These are phyloP conservation scores for Trinectes maculatus DNA, from an alignment of 2,113 vertebrate genomes.

Conservation along the genomic window DNA sequence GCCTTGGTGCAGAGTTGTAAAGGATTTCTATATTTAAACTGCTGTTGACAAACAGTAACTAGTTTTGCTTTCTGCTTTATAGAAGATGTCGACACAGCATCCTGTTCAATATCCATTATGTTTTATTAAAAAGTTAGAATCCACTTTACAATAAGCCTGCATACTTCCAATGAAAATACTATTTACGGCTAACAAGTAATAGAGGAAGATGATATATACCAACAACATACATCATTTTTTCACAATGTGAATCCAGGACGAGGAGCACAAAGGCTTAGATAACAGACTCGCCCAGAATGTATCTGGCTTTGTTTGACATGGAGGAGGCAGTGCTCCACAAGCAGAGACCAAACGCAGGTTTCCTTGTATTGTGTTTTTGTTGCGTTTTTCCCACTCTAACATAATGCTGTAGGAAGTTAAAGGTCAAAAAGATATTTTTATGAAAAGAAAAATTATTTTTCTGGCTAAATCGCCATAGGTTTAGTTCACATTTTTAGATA, in stretches of 20 bases:
- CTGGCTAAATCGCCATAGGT: no score
- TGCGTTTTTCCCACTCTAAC: no score
- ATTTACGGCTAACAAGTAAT: neutral
- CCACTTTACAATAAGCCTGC: neutral
- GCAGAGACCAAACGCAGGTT: no score
- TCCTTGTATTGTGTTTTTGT: no score
- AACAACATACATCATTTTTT: slow-evolving; percentile 5
- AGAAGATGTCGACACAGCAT: neutral
- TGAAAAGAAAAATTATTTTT: no score
- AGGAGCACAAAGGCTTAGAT: slow-evolving; percentile 5
- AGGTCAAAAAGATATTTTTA: no score
- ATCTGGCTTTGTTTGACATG: no score
- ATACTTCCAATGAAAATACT: neutral
- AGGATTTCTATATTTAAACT: neutral
- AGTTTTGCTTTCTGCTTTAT: neutral
- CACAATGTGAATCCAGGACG: slow-evolving; percentile 2
- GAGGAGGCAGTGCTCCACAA: no score
- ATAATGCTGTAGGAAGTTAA: neutral
- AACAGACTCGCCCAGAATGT: neutral
- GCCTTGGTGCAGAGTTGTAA: neutral
- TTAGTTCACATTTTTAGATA: no score
- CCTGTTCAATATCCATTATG: neutral
- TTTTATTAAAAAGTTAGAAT: neutral
- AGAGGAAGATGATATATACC: neutral
- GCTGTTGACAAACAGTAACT: no score